phyloP scores from a whole-genome alignment of 2,797 vertebrate species.

The Zonotrichia albicollis region DNA sequence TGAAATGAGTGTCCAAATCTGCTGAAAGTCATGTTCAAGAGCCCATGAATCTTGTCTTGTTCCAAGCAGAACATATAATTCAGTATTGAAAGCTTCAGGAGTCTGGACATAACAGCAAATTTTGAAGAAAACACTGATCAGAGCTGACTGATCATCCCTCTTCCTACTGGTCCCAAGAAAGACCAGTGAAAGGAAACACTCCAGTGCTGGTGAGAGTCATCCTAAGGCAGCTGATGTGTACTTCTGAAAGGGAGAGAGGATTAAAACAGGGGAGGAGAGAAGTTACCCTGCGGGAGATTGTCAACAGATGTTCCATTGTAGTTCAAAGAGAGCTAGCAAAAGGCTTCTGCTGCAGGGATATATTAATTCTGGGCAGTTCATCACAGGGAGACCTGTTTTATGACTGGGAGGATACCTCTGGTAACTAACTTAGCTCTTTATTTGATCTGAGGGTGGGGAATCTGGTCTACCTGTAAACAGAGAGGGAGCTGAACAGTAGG shows the following conservation, averaged over 20 bases:
- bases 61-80: not conserved
- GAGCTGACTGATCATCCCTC: not conserved
- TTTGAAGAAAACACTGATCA: not conserved
- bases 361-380: constrained; percentile 64
- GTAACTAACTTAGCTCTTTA: constrained; percentile 35
- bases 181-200: not conserved
- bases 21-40: not conserved
- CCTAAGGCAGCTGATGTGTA: constrained; percentile 4
- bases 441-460: constrained; percentile 28
- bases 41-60: not conserved
- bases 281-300: constrained; percentile 58
- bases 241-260: constrained; percentile 45
- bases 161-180: not conserved
- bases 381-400: constrained; percentile 57
- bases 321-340: constrained; percentile 62
- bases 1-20: not conserved
- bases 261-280: constrained; percentile 35
- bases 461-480: constrained; percentile 35
- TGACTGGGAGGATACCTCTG: constrained; percentile 31
- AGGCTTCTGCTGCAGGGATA: constrained; percentile 46
- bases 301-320: constrained; percentile 66
- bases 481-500: not conserved
- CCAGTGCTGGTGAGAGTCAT: not conserved
- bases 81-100: not conserved
- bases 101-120: not conserved